Evolutionary conservation across 2,797 vertebrate genomes (phyloP), one percentile per base, ranked within the genome.

Genomic region (Tachyglossus aculeatus): DNA sequence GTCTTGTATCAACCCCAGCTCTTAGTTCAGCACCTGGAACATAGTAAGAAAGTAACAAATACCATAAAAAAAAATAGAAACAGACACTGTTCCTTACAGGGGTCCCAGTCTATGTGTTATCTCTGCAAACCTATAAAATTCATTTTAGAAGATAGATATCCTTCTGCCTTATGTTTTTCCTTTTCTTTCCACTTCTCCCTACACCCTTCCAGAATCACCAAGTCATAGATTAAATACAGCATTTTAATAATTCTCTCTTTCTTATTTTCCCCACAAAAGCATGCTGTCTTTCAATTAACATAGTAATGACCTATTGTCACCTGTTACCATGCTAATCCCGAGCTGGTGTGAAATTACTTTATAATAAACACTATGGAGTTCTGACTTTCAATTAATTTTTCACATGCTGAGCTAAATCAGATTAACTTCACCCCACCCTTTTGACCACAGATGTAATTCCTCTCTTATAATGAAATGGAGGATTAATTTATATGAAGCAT

Each of bases 351-450:
- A 94, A 93, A 93, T 93, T 93, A 92, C 90, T 91, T 92, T 85
- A 87, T 90, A 92, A 93, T 90, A 92, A 92, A 93, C 86, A 94
- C 86, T 90, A 91, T 90, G 86, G 87, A 91, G 83, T 90, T 89
- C 86, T 91, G 90, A 91, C 86, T 92, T 93, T 90, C 90, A 92
- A 93, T 93, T 94, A 93, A 92, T 92, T 93, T 93, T 92, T 88
- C 89, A 90, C 90, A 91, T 90, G 91, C 90, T 91, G 88, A 12
- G 86, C 76, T 89, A 92, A 94, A 94, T 92, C 91, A 94, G 89
- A 92, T 94, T 93, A 92, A 85, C 63, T 77, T 69, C 82, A 85
- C 83, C 86, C 80, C 78, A 88, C 87, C 86, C 81, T 86, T 90
- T 89, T 90, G 89, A 92, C 90, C 90, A 86, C 57, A 86, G 86